Evolutionary conservation across 2,888 invertebrate species (phyloP).

Genomic region (Caprella mutica): DNA sequence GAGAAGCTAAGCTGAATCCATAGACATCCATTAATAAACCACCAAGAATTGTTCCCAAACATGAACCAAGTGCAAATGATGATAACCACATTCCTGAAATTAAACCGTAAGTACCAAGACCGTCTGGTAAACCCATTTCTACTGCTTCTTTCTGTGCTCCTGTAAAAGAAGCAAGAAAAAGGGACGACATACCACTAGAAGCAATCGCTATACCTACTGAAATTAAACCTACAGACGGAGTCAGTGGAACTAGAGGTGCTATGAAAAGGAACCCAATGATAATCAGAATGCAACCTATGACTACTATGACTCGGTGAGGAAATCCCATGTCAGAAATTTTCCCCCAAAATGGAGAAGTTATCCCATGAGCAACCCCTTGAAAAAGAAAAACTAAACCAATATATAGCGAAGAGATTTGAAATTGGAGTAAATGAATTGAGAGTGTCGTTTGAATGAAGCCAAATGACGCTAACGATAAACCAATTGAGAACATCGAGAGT

Average conservation of each 20-base stretch:
- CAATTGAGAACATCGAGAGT: conserved; percentile 12
- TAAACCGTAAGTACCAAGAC: conserved; percentile 74
- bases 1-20: conserved; percentile 57
- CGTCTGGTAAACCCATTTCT: conserved; percentile 67
- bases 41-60: conserved; percentile 63
- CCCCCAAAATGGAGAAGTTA: conserved; percentile 68
- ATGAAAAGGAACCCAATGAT: conserved; percentile 59
- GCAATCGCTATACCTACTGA: conserved; percentile 49
- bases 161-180: conserved; percentile 72
- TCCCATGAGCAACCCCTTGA: conserved; percentile 66
- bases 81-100: conserved; percentile 86
- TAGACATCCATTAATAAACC: conserved; percentile 61
- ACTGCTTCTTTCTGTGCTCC: conserved; percentile 67
- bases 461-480: conserved; percentile 60
- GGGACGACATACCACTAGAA: conserved; percentile 72
- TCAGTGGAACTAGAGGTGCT: conserved; percentile 56
- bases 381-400: conserved; percentile 71
- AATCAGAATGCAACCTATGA: conserved; percentile 55
- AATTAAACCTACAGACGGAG: conserved; percentile 12
- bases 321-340: conserved; percentile 61
- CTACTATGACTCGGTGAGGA: conserved; percentile 56
- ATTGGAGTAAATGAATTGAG: conserved; percentile 61
- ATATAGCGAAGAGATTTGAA: conserved; percentile 20
- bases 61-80: conserved; percentile 74
- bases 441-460: conserved; percentile 80